A percentile compares a stretch with the other conserved stretches of the same genome.
Evolutionary conservation across 2,888 invertebrate genomes (phyloP).

Genomic region (Pimpla rufipes): DNA sequence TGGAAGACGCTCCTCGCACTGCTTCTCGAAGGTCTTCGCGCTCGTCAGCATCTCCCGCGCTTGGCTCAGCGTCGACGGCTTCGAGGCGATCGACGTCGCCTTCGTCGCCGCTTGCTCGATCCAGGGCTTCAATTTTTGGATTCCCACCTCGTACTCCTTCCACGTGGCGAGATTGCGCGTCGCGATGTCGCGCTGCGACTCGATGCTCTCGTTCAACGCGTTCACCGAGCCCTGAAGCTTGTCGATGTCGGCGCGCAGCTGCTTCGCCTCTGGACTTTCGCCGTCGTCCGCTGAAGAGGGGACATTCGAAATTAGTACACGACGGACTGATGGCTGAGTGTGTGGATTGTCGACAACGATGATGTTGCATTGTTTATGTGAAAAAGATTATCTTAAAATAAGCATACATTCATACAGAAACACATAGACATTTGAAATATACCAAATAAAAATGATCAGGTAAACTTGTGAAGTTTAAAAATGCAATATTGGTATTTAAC

Average conservation of each 20-base stretch:
- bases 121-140: conserved; percentile 94
- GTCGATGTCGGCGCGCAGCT: conserved; percentile 91
- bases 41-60: conserved; percentile 92
- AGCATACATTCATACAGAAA: too few relatives aligned
- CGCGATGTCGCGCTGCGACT: conserved; percentile 91
- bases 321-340: background rate
- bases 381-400: too few relatives aligned
- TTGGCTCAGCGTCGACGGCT: conserved; percentile 92
- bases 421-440: too few relatives aligned
- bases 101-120: conserved; percentile 95
- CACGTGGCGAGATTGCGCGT: conserved; percentile 93
- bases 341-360: too few relatives aligned
- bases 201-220: conserved; percentile 91
- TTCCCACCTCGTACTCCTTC: conserved; percentile 93
- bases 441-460: too few relatives aligned
- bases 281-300: conserved; percentile 86
- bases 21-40: conserved; percentile 90
- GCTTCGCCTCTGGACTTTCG: conserved; percentile 90
- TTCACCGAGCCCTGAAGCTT: conserved; percentile 92
- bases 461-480: too few relatives aligned
- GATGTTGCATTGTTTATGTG: too few relatives aligned
- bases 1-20: conserved; percentile 92
- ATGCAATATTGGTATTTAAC: too few relatives aligned
- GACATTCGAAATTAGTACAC: conserved; percentile 24
- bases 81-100: conserved; percentile 90